These are phyloP conservation scores for Heterohyrax brucei DNA, from an alignment of 2,797 vertebrate genomes.

Conservation along the genomic window DNA sequence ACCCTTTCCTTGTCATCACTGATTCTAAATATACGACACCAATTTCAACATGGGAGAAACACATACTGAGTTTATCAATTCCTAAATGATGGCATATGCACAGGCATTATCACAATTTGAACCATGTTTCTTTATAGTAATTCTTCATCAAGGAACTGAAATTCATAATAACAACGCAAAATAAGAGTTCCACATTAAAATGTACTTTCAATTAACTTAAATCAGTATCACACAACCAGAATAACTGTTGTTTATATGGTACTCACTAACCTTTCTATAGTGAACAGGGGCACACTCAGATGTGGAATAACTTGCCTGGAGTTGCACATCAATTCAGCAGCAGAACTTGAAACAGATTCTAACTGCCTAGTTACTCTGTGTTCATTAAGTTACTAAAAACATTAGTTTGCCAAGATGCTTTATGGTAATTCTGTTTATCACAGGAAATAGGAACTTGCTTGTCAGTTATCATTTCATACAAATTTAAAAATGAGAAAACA, in stretches of 20 bases:
- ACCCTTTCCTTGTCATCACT: slow-evolving; percentile 43
- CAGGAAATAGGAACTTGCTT: slow-evolving; percentile 46
- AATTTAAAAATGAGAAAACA: slow-evolving; percentile 67
- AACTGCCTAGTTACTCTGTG: slow-evolving; percentile 10
- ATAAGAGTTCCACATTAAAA: neutral
- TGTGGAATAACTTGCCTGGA: neutral
- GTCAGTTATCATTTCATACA: slow-evolving; percentile 41
- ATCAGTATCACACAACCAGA: slow-evolving; percentile 11
- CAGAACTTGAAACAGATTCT: slow-evolving; percentile 54
- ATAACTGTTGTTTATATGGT: slow-evolving; percentile 21
- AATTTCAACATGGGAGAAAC: slow-evolving; percentile 34
- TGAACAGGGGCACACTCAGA: slow-evolving; percentile 59
- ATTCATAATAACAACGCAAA: neutral
- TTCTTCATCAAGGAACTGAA: slow-evolving; percentile 53
- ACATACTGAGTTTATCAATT: slow-evolving; percentile 20
- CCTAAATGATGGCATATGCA: neutral
- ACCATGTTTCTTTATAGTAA: slow-evolving; percentile 26
- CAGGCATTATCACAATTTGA: neutral
- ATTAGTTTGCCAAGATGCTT: slow-evolving; percentile 54
- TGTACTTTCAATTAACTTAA: slow-evolving; percentile 22
- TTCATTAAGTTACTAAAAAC: slow-evolving; percentile 57
- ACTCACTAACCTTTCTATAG: slow-evolving; percentile 20
- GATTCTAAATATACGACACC: slow-evolving; percentile 2
- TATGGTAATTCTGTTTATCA: slow-evolving; percentile 17
- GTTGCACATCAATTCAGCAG: slow-evolving; percentile 55